phyloP scores from a whole-genome alignment of 2,888 invertebrate species.

The Euplagia quadripunctaria region DNA sequence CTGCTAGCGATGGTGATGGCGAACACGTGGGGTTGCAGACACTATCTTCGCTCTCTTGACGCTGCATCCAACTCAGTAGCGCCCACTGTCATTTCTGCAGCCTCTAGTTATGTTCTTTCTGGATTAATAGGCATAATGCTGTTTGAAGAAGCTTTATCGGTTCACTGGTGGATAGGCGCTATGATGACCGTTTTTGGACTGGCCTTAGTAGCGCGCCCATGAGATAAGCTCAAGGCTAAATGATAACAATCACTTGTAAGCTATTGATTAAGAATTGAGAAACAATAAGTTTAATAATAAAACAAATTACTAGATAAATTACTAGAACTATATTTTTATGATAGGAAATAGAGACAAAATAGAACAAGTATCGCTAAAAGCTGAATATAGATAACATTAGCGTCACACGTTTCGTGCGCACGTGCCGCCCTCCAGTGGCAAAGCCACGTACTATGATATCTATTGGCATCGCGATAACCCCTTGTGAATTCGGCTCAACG shows the following conservation, averaged over 20 bases:
- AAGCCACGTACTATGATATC: conserved; percentile 17
- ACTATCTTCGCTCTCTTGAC: conserved; percentile 89
- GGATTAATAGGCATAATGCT: conserved; percentile 90
- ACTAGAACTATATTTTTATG: background rate
- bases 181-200: conserved; percentile 90
- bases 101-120: conserved; percentile 89
- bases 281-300: background rate
- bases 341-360: background rate
- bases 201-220: conserved; percentile 86
- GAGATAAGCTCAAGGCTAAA: conserved; percentile 56
- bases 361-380: conserved; percentile 1
- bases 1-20: conserved; percentile 85
- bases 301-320: background rate
- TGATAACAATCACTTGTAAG: conserved; percentile 37
- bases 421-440: conserved; percentile 16
- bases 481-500: conserved; percentile 7
- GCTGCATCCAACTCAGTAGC: conserved; percentile 87
- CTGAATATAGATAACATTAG: conserved; percentile 10
- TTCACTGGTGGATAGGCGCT: conserved; percentile 92
- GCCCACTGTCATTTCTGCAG: conserved; percentile 89
- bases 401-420: conserved; percentile 6
- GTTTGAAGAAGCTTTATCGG: conserved; percentile 90
- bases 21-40: conserved; percentile 88
- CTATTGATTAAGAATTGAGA: background rate
- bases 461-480: conserved; percentile 4